Base-by-base conservation (phyloP, 2,797 vertebrate species). In the Siniperca obscura region DNA sequence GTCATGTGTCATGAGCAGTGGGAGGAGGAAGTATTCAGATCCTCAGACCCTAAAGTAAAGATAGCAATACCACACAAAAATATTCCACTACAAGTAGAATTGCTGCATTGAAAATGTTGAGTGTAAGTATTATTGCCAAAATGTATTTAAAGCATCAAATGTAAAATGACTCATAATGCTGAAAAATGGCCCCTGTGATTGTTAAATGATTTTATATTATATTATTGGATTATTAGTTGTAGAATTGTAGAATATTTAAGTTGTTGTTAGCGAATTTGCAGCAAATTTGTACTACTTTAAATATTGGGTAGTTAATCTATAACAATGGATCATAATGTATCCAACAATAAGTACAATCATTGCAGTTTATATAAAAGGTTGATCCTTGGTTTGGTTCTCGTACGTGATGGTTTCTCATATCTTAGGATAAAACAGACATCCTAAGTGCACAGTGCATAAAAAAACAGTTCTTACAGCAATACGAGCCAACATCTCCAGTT, bases 401-500 rank as follows among this genome's bases (percentile, higher is more conserved):
- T 74, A 50, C 16, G 0, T 14, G 19, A 9, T 46, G 38, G 27
- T 27, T 62, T 60, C 50, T 69, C 53, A 56, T 85, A 81, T 83
- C 70, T 71, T 22, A 27, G 68, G 57, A 81, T 85, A 75, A 90
- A 91, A 89, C 42, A 86, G 84, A 91, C 78, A 86, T 88, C 81
- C 59, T 81, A 76, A 84, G 85, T 83, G 81, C 84, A 81, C 69
- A 69, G 75, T 61, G 83, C 70, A 90, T 78, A 73, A 76, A 88
- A 79, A 70, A 81, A 68, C 66, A 82, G 64, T 64, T 89, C 72
- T 87, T 85, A 76, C 65, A 86, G 85, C 86, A 87, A 90, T 84
- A 80, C 81, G 84, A 87, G 84, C 76, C 44, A 89, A 94, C 90
- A 90, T 91, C 82, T 89, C 82, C 87, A 83, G 90, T 86, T 89